A percentile compares a stretch with the other conserved stretches of the same genome.
These are phyloP conservation scores for Nomada ruficornis DNA, from an alignment of 2,888 invertebrate species.

Conservation along the genomic window DNA sequence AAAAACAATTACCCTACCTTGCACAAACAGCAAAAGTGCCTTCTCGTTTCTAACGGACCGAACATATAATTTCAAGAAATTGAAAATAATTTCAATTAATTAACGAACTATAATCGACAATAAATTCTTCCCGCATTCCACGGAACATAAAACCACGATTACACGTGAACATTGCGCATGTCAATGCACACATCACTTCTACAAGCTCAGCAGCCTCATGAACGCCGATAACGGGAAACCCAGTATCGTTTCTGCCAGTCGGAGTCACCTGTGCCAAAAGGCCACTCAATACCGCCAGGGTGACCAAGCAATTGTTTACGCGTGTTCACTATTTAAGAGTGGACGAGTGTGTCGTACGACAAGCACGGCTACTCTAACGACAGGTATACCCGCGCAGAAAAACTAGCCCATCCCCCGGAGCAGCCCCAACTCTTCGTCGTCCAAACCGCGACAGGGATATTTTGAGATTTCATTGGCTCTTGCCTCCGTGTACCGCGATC, in stretches of 20 bases:
- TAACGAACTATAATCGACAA: too few species aligned
- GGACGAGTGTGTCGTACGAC: slow-evolving; percentile 21
- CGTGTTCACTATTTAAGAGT: slow-evolving; percentile 36
- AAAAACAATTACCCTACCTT: too few species aligned
- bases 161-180: neutral
- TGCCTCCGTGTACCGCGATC: slow-evolving; percentile 46
- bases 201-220: neutral
- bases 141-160: neutral
- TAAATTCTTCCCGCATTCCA: too few species aligned
- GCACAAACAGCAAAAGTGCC: too few species aligned
- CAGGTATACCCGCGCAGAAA: neutral
- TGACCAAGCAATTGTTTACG: slow-evolving; percentile 41
- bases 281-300: slow-evolving; percentile 34
- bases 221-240: neutral
- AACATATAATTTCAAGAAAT: too few species aligned
- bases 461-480: slow-evolving; percentile 61
- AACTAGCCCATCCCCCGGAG: slow-evolving; percentile 6
- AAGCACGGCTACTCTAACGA: neutral
- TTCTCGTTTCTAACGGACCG: too few species aligned
- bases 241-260: slow-evolving; percentile 16
- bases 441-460: slow-evolving; percentile 44
- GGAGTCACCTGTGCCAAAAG: slow-evolving; percentile 39
- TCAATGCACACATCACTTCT: neutral
- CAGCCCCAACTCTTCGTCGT: neutral
- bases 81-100: too few species aligned